These are phyloP conservation scores for Helleia helle DNA, from an alignment of 2,888 invertebrate genomes.

Conservation along the genomic window DNA sequence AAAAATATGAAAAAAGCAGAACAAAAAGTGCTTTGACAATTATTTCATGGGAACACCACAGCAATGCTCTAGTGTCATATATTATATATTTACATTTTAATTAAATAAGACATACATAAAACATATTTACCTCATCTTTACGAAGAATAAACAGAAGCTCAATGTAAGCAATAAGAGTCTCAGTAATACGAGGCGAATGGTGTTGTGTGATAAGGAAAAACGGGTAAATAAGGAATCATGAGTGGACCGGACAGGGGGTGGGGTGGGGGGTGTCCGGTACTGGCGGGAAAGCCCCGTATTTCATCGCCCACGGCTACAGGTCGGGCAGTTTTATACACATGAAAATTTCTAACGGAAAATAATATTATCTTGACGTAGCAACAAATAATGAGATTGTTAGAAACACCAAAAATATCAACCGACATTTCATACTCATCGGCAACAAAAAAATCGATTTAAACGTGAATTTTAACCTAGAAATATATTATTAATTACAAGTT, in stretches of 20 bases:
- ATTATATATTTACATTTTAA: background rate
- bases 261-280: conserved; percentile 21
- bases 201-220: conserved; percentile 65
- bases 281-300: conserved; percentile 21
- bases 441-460: too few species aligned
- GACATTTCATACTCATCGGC: too few species aligned
- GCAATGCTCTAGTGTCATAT: too few species aligned
- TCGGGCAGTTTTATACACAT: conserved; percentile 35
- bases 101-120: conserved; percentile 15
- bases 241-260: conserved; percentile 47
- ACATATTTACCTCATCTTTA: conserved; percentile 39
- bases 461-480: too few species aligned
- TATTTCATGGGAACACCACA: too few species aligned
- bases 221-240: conserved; percentile 63
- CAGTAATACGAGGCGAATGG: conserved; percentile 41
- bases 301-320: conserved; percentile 31
- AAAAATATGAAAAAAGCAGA: too few species aligned
- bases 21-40: too few species aligned
- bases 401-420: background rate
- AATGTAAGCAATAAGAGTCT: conserved; percentile 45
- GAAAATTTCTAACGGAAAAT: conserved; percentile 5
- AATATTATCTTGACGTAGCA: background rate
- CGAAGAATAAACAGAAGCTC: conserved; percentile 27
- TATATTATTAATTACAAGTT: too few species aligned
- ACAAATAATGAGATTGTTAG: background rate